Percentiles rank a stretch among this genome's conserved stretches.
These are phyloP conservation scores for Calycopis cecrops DNA, from an alignment of 1,140 invertebrate genomes.

Conservation along the genomic window DNA sequence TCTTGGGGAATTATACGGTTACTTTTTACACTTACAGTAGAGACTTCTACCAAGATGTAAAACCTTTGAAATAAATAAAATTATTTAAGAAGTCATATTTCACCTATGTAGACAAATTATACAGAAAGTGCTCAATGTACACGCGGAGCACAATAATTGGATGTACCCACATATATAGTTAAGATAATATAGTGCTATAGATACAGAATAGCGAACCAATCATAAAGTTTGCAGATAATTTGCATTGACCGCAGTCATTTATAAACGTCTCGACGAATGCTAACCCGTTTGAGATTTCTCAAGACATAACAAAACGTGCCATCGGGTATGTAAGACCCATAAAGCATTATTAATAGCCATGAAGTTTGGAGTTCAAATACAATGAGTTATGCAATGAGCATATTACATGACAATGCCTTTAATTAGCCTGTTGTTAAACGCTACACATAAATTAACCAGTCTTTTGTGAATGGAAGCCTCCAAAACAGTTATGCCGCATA, in stretches of 20 bases:
- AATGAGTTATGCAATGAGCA: constrained; percentile 41
- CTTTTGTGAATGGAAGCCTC: constrained; percentile 11
- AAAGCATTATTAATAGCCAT: constrained; percentile 58
- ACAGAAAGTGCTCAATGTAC: no score
- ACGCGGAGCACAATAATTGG: no score
- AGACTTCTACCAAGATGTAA: no score
- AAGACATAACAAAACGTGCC: constrained; percentile 41
- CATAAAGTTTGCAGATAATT: constrained; percentile 14
- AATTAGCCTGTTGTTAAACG: constrained; percentile 40
- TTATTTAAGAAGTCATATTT: no score
- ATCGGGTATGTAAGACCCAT: constrained; percentile 28
- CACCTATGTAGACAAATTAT: no score
- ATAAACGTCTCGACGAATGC: constrained; percentile 32
- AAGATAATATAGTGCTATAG: no score
- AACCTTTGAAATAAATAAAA: no score
- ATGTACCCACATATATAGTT: no score
- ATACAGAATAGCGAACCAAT: not conserved
- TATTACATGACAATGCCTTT: constrained; percentile 50
- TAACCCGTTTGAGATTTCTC: constrained; percentile 43
- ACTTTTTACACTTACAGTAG: no score
- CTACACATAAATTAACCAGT: constrained; percentile 16
- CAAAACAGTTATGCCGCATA: constrained; percentile 6
- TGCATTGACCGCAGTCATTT: constrained; percentile 30
- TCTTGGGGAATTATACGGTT: no score
- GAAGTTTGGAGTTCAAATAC: constrained; percentile 46